Evolutionary conservation across 2,888 invertebrate genomes (phyloP).

Genomic region (Quadriops clusia): DNA sequence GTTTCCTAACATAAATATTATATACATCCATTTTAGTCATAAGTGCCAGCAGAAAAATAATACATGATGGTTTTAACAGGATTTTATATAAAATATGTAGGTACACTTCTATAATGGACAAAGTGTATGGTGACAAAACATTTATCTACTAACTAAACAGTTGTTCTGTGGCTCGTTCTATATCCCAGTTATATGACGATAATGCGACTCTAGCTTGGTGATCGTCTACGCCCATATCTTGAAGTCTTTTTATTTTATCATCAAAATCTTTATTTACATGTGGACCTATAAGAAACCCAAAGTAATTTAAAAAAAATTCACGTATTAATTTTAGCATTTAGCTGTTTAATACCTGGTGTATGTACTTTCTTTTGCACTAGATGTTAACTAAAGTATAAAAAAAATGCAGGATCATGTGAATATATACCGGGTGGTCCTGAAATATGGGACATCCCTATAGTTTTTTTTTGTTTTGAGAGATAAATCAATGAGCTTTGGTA

Average conservation of each 20-base stretch:
- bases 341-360: too few relatives aligned
- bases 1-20: conserved; percentile 12
- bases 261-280: conserved; percentile 67
- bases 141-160: conserved; percentile 58
- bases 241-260: conserved; percentile 74
- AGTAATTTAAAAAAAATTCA: conserved; percentile 4
- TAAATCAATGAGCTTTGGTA: too few relatives aligned
- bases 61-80: too few relatives aligned
- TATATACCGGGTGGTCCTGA: too few relatives aligned
- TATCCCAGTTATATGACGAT: conserved; percentile 86
- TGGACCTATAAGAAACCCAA: conserved; percentile 49
- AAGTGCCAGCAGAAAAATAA: too few relatives aligned
- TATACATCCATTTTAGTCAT: too few relatives aligned
- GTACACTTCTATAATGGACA: not conserved
- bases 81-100: conserved; percentile 3
- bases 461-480: too few relatives aligned
- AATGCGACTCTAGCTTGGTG: conserved; percentile 80
- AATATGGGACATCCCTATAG: too few relatives aligned
- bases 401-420: too few relatives aligned
- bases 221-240: conserved; percentile 91
- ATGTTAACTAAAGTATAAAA: too few relatives aligned
- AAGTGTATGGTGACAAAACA: not conserved
- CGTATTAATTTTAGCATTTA: not conserved
- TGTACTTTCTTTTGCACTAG: too few relatives aligned
- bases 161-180: conserved; percentile 84